Percentiles rank a stretch among this genome's conserved stretches.
Evolutionary conservation across 2,113 vertebrate genomes (phyloP).

Genomic region (Psilopogon haemacephalus): DNA sequence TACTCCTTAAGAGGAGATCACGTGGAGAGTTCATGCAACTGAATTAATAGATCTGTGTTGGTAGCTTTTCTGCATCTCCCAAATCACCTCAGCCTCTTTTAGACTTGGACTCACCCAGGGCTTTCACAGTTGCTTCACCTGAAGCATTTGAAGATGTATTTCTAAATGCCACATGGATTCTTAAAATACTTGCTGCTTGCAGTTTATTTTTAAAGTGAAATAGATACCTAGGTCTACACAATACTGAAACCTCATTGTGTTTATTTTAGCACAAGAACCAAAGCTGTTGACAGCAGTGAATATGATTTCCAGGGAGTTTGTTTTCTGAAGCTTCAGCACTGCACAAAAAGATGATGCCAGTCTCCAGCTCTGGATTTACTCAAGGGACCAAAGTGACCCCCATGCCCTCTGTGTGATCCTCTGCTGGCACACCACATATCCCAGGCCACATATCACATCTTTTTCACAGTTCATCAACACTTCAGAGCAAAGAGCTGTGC

Average conservation of each 20-base stretch:
- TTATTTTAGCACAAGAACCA: too few species aligned
- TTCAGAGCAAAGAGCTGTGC: not conserved
- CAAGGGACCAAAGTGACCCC: not conserved
- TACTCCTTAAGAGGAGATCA: not conserved
- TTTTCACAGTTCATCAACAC: not conserved
- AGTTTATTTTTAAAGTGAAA: not conserved
- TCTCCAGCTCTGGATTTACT: not conserved
- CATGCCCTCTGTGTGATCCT: rapidly evolving
- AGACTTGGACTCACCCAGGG: not conserved
- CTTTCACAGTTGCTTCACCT: not conserved
- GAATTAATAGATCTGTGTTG: conserved; percentile 27
- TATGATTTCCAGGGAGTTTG: too few species aligned
- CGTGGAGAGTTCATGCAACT: not conserved
- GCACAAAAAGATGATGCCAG: not conserved
- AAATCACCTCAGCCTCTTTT: not conserved
- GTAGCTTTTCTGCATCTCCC: not conserved
- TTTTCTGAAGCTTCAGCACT: too few species aligned
- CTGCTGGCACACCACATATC: rapidly evolving
- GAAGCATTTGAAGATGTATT: not conserved
- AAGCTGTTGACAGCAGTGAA: rapidly evolving
- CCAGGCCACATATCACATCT: not conserved
- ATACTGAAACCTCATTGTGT: not conserved
- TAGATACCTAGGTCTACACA: not conserved
- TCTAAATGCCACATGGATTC: conserved; percentile 5
- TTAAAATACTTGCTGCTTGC: not conserved